Evolutionary conservation across 1,140 invertebrate species (phyloP).

Genomic region (Brachionus sp.): DNA sequence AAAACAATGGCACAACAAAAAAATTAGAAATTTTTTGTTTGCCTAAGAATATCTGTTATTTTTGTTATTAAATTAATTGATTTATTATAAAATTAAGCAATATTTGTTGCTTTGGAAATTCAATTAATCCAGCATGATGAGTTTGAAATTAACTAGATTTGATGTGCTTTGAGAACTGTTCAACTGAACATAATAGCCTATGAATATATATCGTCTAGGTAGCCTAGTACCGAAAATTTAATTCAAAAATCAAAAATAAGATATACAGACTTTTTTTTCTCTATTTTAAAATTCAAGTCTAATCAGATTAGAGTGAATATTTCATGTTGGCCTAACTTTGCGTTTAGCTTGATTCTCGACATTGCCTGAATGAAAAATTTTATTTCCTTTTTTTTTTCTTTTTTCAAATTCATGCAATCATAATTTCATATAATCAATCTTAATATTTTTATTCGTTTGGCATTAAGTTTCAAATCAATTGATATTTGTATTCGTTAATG

Average conservation of each 20-base stretch:
- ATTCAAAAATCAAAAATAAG: too few relatives aligned
- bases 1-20: neutral
- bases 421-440: slow-evolving; percentile 1
- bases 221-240: too few relatives aligned
- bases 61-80: slow-evolving; percentile 12
- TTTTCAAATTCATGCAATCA: neutral
- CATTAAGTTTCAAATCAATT: slow-evolving; percentile 2
- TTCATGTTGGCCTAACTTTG: neutral
- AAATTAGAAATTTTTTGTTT: slow-evolving; percentile 3
- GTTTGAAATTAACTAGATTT: neutral
- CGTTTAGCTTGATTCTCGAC: neutral
- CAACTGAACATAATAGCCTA: neutral
- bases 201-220: neutral
- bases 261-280: neutral
- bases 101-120: slow-evolving; percentile 7
- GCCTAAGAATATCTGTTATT: neutral
- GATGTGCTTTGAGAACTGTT: neutral
- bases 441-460: neutral
- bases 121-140: slow-evolving; percentile 5
- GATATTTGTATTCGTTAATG: slow-evolving; percentile 9
- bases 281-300: neutral
- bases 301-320: neutral
- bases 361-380: neutral
- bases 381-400: neutral
- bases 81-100: slow-evolving; percentile 5